phyloP scores from a whole-genome alignment of 2,888 invertebrate genomes.

The Campoletis raptor region DNA sequence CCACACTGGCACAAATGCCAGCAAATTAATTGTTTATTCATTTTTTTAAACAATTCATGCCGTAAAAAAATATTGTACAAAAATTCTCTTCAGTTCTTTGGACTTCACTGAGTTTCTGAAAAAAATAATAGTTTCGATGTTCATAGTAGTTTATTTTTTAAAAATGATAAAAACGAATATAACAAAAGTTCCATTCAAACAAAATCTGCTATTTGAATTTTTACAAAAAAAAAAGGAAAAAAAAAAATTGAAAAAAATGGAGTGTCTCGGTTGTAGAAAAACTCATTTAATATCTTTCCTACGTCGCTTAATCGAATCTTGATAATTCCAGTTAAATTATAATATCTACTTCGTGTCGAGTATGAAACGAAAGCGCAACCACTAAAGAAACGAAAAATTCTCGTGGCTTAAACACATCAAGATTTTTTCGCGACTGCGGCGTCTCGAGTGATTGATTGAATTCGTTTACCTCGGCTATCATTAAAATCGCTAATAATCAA shows the following conservation, averaged over 20 bases:
- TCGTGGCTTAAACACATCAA: slow-evolving; percentile 6
- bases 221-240: neutral
- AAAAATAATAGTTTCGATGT: no score
- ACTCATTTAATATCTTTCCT: neutral
- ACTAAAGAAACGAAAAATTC: slow-evolving; percentile 21
- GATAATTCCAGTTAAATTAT: slow-evolving; percentile 51
- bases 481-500: slow-evolving; percentile 64
- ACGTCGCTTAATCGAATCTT: neutral
- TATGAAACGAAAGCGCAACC: neutral
- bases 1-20: no score
- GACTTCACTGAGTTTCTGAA: no score
- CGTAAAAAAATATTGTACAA: no score
- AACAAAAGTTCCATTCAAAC: neutral
- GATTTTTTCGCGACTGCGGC: slow-evolving; percentile 31
- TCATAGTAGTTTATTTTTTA: neutral
- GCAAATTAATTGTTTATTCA: no score
- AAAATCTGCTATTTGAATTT: neutral
- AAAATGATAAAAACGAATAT: neutral
- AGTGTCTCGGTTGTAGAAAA: slow-evolving; percentile 2
- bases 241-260: neutral
- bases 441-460: slow-evolving; percentile 55
- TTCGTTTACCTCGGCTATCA: slow-evolving; percentile 40
- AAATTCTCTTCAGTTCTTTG: no score
- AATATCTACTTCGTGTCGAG: slow-evolving; percentile 38
- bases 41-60: no score